phyloP scores from a whole-genome alignment of 2,888 invertebrate species.

The Sthenelais limicola region DNA sequence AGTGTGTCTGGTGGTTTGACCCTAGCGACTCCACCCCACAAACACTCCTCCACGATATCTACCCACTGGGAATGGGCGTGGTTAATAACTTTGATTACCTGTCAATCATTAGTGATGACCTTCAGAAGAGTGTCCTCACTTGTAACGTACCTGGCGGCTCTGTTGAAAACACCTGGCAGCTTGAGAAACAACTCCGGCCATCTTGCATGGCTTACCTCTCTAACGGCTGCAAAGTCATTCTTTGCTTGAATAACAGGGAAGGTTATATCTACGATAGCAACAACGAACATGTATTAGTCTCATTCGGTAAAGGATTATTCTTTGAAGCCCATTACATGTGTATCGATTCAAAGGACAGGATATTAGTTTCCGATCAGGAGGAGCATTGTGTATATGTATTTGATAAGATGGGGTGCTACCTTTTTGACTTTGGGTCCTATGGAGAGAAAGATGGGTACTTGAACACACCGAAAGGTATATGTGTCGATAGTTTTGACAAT shows the following conservation, averaged over 20 bases:
- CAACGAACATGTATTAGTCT: not conserved
- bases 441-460: not conserved
- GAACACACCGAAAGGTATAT: conserved; percentile 9
- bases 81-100: not conserved
- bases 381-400: conserved; percentile 13
- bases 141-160: not conserved
- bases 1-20: not conserved
- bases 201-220: not conserved
- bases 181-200: not conserved
- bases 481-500: conserved; percentile 14
- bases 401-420: not conserved
- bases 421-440: conserved; percentile 1
- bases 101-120: not conserved
- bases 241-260: conserved; percentile 3
- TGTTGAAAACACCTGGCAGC: not conserved
- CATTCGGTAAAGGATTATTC: not conserved
- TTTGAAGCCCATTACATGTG: conserved; percentile 5
- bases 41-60: not conserved
- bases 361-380: conserved; percentile 7
- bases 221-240: conserved; percentile 9
- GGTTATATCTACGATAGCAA: conserved; percentile 1
- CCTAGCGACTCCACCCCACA: not conserved
- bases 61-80: not conserved
- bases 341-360: conserved; percentile 1
- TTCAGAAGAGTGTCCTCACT: not conserved